phyloP scores from a whole-genome alignment of 2,888 invertebrate genomes.

The Ferrisia virgata region DNA sequence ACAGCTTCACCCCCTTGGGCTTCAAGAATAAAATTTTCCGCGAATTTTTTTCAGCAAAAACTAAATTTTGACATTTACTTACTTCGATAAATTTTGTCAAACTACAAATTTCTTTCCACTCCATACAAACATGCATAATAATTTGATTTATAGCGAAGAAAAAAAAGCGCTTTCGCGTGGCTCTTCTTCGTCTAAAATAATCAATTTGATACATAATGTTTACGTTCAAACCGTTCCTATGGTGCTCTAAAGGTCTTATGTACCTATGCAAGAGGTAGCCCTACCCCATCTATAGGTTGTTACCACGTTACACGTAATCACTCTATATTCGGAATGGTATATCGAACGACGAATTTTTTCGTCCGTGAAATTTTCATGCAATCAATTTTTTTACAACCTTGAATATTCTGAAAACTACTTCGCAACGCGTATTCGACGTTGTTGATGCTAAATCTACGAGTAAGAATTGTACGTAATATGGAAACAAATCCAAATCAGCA shows the following conservation, averaged over 20 bases:
- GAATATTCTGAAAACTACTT: not conserved
- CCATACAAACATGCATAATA: too few relatives aligned
- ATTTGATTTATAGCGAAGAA: not conserved
- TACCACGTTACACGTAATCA: not conserved
- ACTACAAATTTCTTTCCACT: too few relatives aligned
- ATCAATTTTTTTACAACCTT: not conserved
- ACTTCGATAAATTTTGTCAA: too few relatives aligned
- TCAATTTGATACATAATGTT: not conserved
- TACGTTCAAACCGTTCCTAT: not conserved
- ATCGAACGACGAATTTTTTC: not conserved
- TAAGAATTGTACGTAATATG: too few relatives aligned
- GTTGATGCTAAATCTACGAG: too few relatives aligned
- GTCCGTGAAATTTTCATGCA: not conserved
- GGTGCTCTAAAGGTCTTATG: not conserved
- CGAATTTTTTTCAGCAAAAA: too few relatives aligned
- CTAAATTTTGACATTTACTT: too few relatives aligned
- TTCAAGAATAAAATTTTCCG: too few relatives aligned
- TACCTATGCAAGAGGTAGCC: not conserved
- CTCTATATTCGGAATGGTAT: not conserved
- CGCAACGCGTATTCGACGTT: too few relatives aligned
- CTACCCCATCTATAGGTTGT: not conserved
- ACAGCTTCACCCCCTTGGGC: too few relatives aligned
- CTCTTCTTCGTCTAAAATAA: not conserved
- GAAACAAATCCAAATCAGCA: not conserved
- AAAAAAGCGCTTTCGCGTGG: not conserved